These are phyloP conservation scores for Clupea harengus DNA, from an alignment of 2,113 vertebrate genomes.

Conservation along the genomic window DNA sequence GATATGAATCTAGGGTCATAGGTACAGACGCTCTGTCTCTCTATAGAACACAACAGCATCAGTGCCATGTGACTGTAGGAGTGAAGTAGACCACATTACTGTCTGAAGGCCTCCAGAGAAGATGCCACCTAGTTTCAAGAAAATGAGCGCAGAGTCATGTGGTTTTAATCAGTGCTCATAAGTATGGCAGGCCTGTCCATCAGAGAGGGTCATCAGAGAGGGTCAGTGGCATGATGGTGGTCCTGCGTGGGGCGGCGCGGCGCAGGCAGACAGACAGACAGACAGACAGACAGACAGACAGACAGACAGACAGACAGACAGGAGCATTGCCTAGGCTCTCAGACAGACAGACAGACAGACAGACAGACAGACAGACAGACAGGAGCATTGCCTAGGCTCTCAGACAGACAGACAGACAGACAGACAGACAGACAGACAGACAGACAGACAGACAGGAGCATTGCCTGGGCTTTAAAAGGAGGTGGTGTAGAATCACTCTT, in stretches of 20 bases:
- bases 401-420: background rate
- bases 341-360: background rate
- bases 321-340: conserved; percentile 35
- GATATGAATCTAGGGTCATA: background rate
- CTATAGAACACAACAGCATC: background rate
- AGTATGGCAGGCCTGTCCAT: conserved; percentile 29
- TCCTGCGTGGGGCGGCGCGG: conserved; percentile 30
- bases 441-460: too few species aligned
- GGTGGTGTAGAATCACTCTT: too few species aligned
- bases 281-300: too few species aligned
- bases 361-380: background rate
- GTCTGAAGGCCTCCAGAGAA: conserved; percentile 2
- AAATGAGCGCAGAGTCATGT: conserved; percentile 27
- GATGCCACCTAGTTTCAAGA: background rate
- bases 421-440: background rate
- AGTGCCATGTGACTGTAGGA: background rate
- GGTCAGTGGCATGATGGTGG: background rate
- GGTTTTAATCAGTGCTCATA: conserved; percentile 30
- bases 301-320: background rate
- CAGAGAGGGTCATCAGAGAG: background rate
- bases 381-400: conserved; percentile 31
- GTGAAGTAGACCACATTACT: background rate
- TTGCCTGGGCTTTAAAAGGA: too few species aligned
- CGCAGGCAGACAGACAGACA: conserved; percentile 28
- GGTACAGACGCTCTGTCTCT: background rate